Conservation (phyloP, 2,797 vertebrate genomes). For the Eulemur coronatus region DNA sequence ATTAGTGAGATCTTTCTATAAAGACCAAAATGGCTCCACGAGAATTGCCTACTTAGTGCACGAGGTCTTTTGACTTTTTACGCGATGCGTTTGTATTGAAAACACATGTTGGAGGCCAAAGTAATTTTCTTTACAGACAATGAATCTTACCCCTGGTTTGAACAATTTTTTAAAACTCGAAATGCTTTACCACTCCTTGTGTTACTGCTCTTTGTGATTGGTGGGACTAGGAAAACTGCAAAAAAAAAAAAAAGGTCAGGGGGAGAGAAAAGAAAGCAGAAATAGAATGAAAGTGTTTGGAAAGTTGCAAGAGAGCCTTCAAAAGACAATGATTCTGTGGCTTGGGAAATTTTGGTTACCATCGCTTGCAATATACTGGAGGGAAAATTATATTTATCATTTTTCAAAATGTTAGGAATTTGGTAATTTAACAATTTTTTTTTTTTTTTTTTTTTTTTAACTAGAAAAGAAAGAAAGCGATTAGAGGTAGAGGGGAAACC, state of each 20-base stretch:
- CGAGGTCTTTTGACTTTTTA: conserved; percentile 74
- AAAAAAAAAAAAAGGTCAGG: background rate
- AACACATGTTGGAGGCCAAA: conserved; percentile 69
- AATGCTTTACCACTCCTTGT: conserved; percentile 40
- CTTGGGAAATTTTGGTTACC: conserved; percentile 46
- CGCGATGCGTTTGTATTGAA: conserved; percentile 71
- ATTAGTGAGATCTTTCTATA: conserved; percentile 75
- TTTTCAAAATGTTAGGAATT: conserved; percentile 69
- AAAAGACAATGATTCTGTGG: background rate
- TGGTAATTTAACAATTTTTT: conserved; percentile 64
- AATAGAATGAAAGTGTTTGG: background rate
- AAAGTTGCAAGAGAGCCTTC: background rate
- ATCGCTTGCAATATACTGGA: background rate
- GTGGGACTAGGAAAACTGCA: conserved; percentile 31
- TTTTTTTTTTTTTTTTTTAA: conserved; percentile 48
- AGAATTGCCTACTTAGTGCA: conserved; percentile 55
- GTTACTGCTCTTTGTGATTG: conserved; percentile 42
- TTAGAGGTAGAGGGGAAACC: background rate
- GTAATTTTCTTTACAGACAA: conserved; percentile 75
- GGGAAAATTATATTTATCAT: background rate
- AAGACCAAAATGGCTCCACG: conserved; percentile 74
- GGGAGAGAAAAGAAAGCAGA: conserved; percentile 25
- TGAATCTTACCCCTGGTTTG: conserved; percentile 56
- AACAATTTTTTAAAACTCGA: background rate
- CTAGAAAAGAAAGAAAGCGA: conserved; percentile 32